Percentiles rank a stretch among this genome's conserved stretches.
Evolutionary conservation across 37 sponge, comb jelly and placozoan species (phyloP).

Genomic region (Amphimedon queenslandica): DNA sequence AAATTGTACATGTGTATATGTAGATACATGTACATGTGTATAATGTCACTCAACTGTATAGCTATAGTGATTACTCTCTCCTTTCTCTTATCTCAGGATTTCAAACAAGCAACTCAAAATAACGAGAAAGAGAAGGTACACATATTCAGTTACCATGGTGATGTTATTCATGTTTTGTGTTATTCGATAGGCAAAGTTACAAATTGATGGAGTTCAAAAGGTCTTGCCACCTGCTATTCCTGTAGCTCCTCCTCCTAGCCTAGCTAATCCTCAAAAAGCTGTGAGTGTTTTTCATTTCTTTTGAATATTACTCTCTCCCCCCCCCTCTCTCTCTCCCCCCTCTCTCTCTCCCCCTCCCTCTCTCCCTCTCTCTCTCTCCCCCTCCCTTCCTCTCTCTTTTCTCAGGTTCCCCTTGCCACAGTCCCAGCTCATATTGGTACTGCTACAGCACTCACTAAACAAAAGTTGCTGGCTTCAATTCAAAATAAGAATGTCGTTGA

Average conservation of each 20-base stretch:
- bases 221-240: conserved; percentile 57
- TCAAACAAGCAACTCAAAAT: conserved; percentile 15
- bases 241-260: conserved; percentile 66
- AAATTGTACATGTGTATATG: too few relatives aligned
- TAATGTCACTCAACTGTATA: too few relatives aligned
- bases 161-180: too few relatives aligned
- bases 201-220: too few relatives aligned
- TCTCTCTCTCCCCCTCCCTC: too few relatives aligned
- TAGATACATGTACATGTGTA: too few relatives aligned
- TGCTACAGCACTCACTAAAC: conserved; percentile 50
- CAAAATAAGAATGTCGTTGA: conserved; percentile 49
- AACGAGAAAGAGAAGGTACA: neutral
- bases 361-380: too few relatives aligned
- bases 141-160: neutral
- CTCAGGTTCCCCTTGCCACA: conserved; percentile 72
- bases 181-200: too few relatives aligned
- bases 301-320: neutral
- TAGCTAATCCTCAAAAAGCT: conserved; percentile 69
- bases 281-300: conserved; percentile 19
- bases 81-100: too few relatives aligned
- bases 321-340: too few relatives aligned
- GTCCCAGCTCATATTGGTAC: conserved; percentile 53
- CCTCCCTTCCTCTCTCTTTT: neutral
- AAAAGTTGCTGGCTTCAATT: conserved; percentile 46
- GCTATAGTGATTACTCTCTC: too few relatives aligned